Conservation (phyloP, 2,888 invertebrate species). For the Ennomos fuscantarius region DNA sequence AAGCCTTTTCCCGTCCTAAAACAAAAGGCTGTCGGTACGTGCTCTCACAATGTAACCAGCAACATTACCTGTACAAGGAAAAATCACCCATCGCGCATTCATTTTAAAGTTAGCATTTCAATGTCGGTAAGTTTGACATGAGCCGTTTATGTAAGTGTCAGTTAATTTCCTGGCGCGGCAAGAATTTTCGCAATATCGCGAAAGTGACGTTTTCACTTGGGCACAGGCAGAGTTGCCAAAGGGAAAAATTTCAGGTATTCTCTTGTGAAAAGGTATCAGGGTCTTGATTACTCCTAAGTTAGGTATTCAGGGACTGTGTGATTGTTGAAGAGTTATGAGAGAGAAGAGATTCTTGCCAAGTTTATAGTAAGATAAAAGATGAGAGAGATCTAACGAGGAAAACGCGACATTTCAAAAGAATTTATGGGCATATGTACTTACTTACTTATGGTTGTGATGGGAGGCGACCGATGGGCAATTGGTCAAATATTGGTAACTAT, state of each 20-base stretch:
- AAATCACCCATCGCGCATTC: conserved; percentile 1
- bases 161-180: conserved; percentile 52
- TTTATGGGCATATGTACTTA: no score
- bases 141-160: conserved; percentile 36
- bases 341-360: conserved; percentile 7
- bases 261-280: conserved; percentile 20
- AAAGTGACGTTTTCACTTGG: conserved; percentile 46
- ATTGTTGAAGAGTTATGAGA: conserved; percentile 11
- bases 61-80: conserved; percentile 6
- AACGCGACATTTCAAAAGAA: no score
- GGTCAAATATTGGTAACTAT: no score
- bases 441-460: no score
- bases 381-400: no score
- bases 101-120: conserved; percentile 43
- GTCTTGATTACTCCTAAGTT: conserved; percentile 25
- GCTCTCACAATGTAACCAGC: conserved; percentile 41
- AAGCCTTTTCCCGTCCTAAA: conserved; percentile 54
- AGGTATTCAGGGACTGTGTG: background rate
- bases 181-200: conserved; percentile 54
- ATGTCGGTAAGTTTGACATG: conserved; percentile 28
- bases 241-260: conserved; percentile 41
- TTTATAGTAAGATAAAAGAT: background rate
- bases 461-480: no score
- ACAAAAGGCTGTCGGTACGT: conserved; percentile 44
- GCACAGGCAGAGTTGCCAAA: conserved; percentile 23